Evolutionary conservation across 2,888 invertebrate genomes (phyloP).

Genomic region (Pardosa pseudoannulata): DNA sequence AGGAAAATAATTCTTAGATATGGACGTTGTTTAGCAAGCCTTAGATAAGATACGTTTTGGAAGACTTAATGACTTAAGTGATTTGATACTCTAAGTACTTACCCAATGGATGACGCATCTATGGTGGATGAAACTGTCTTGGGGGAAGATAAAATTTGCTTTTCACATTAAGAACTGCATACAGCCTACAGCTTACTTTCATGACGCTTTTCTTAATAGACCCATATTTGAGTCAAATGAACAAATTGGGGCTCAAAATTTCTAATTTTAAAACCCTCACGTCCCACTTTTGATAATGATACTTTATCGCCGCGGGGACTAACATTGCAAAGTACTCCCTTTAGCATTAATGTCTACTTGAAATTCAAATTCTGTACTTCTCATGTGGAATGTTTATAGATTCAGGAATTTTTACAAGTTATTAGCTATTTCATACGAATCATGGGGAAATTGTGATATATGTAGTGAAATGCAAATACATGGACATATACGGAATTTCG

Average conservation of each 20-base stretch:
- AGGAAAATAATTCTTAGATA: too few species aligned
- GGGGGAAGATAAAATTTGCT: too few species aligned
- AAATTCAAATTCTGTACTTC: neutral
- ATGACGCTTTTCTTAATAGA: too few species aligned
- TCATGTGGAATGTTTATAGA: neutral
- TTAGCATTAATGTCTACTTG: neutral
- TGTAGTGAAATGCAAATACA: too few species aligned
- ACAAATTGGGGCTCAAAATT: neutral
- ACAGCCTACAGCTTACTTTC: too few species aligned
- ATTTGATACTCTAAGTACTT: constrained; percentile 41
- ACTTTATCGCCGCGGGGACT: neutral
- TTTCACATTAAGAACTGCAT: too few species aligned
- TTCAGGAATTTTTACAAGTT: neutral
- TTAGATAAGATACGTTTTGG: too few species aligned
- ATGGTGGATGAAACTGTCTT: too few species aligned
- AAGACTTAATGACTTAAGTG: constrained; percentile 67
- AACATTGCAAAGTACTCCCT: neutral
- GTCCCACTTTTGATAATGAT: neutral
- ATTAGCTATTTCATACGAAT: neutral
- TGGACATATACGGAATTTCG: too few species aligned
- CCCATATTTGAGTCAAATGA: neutral
- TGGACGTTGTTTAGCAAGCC: too few species aligned
- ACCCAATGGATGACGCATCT: constrained; percentile 32
- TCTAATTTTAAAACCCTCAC: neutral
- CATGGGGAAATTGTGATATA: too few species aligned